Conservation (phyloP, 2,113 vertebrate species). For the Burhinus oedicnemus region DNA sequence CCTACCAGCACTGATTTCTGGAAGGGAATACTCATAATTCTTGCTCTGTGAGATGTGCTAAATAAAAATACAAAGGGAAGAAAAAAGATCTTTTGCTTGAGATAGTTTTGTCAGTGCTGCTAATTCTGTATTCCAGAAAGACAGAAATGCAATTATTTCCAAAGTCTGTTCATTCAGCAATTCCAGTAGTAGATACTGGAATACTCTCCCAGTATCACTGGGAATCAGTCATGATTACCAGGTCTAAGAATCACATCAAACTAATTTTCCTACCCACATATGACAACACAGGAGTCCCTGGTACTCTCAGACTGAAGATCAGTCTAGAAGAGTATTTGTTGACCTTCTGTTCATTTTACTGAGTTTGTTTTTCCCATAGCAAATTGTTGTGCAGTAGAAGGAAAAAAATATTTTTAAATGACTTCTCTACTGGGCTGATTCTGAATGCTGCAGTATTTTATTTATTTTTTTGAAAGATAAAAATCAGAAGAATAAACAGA, state of each 20-base stretch:
- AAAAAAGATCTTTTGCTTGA: neutral
- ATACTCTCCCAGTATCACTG: neutral
- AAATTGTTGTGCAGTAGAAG: neutral
- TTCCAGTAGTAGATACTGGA: neutral
- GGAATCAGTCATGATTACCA: neutral
- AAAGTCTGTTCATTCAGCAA: neutral
- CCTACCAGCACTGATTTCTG: neutral
- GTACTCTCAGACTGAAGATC: neutral
- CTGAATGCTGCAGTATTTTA: neutral
- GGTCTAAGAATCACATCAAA: neutral
- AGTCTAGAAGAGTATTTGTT: neutral
- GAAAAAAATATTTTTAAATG: neutral
- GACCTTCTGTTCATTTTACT: neutral
- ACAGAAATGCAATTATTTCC: neutral
- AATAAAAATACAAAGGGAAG: neutral
- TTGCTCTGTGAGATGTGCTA: neutral
- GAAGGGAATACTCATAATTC: neutral
- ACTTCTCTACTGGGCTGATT: neutral
- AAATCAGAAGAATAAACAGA: neutral
- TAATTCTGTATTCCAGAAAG: neutral
- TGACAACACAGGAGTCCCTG: neutral
- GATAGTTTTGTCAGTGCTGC: neutral
- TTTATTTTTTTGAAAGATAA: neutral
- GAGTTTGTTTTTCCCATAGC: neutral
- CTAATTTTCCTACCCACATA: neutral